Base-by-base conservation (phyloP, 2,113 vertebrate species). In the Atrichornis clamosus region DNA sequence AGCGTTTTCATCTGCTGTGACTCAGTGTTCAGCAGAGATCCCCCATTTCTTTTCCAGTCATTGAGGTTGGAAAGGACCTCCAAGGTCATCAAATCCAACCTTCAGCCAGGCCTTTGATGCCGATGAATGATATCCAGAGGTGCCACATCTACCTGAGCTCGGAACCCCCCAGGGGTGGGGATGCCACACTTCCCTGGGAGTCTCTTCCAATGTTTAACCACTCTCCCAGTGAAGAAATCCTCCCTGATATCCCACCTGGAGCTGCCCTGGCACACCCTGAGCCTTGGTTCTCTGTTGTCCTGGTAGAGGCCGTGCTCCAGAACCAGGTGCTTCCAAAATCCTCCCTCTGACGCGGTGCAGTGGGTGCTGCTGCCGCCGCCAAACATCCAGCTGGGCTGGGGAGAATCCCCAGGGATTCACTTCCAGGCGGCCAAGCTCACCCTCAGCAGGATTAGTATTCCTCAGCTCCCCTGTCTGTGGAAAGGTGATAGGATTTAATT, bases 401-500 rank as follows among this genome's bases (percentile, higher is more conserved):
- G 19, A 78, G 39, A 82, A 27, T 60, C 75, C 74, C 74, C 84
- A 26, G 59, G 82, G 92, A 23, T 41, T 16, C 0, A 2, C 28
- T 21, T 60, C 52, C 65, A 64, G 68, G 72, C 78, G 87, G 74
- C 60, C 69, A 7, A 52, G 58, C 30, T 78, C 79, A 77, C 87
- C 81, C 84, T 63, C 32, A 56, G 74, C 52, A 79, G 56, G 77
- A 83, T 49, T 47, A 81, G 53, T 4, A 56, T 90, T 85, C 78
- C 42, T 52, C 70, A 75, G 44, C 78, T 44, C 22, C 90, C 39
- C 44, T 15, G 21, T 33, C 93, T 87, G 65, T 44, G 49, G 84
- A 85, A 94, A 94, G 87, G 89, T 83, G 95, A 86, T 70, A 41
- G 84, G 75, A 95, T 83, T 95, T 86, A 89, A 95, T 91, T 77